Evolutionary conservation across 2,888 invertebrate genomes (phyloP).

Genomic region (Cinara cedri): DNA sequence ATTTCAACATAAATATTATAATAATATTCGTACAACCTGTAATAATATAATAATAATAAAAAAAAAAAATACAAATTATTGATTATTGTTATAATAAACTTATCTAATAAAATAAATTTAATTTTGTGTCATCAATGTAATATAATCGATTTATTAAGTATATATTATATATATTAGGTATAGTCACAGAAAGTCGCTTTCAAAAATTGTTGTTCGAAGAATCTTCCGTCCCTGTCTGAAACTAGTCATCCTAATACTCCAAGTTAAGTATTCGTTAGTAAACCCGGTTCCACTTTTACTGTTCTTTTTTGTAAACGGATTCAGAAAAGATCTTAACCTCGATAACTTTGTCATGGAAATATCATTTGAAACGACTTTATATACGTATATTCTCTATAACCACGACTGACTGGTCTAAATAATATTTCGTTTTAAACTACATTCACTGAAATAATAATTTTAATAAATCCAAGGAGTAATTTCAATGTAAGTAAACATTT

Average conservation of each 20-base stretch:
- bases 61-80: too few species aligned
- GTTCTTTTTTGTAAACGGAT: constrained; percentile 23
- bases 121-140: too few species aligned
- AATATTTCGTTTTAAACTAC: too few species aligned
- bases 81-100: too few species aligned
- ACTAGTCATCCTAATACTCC: constrained; percentile 6
- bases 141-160: too few species aligned
- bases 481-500: too few species aligned
- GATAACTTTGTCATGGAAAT: neutral
- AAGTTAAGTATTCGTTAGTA: constrained; percentile 26
- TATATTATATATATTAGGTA: neutral
- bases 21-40: neutral
- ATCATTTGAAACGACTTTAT: constrained; percentile 7
- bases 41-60: too few species aligned
- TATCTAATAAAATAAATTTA: too few species aligned
- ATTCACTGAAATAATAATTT: too few species aligned
- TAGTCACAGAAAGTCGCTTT: neutral
- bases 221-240: neutral
- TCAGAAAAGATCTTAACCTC: constrained; percentile 8
- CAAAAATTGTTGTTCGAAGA: neutral
- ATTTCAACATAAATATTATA: neutral
- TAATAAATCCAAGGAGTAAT: too few species aligned
- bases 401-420: too few species aligned
- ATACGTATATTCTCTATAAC: too few species aligned
- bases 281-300: constrained; percentile 35